phyloP scores from a whole-genome alignment of 2,797 vertebrate genomes.

The Sebastes taczanowskii region DNA sequence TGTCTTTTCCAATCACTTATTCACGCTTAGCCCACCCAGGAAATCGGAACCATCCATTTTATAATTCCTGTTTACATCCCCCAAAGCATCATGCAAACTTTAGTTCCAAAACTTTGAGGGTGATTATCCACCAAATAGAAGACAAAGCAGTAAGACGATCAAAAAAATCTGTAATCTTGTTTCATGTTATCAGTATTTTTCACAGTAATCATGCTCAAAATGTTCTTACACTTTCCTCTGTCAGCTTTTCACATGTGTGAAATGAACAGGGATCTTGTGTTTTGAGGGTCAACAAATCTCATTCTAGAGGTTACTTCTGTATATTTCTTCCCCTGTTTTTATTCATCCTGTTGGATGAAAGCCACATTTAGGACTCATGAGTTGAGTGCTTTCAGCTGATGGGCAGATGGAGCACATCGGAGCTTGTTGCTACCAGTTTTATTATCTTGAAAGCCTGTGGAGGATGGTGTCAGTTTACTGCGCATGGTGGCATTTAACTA shows the following conservation, averaged over 20 bases:
- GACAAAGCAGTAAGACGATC: not conserved
- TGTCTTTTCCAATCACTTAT: too few relatives aligned
- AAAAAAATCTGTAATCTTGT: not conserved
- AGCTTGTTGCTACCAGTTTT: conserved; percentile 32
- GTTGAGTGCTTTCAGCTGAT: conserved; percentile 28
- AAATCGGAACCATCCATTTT: not conserved
- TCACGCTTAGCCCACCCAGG: too few relatives aligned
- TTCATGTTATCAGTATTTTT: not conserved
- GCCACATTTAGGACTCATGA: conserved; percentile 9
- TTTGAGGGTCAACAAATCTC: not conserved
- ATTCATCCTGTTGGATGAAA: not conserved
- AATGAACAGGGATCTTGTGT: not conserved
- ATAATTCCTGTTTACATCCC: not conserved
- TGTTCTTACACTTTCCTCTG: not conserved
- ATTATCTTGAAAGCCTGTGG: conserved; percentile 25
- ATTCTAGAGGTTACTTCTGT: not conserved
- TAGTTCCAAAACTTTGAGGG: not conserved
- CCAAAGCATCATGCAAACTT: not conserved
- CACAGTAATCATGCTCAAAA: not conserved
- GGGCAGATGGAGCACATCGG: conserved; percentile 12
- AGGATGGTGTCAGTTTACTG: conserved; percentile 27
- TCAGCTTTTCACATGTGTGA: not conserved
- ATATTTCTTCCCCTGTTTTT: not conserved
- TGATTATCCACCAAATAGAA: not conserved
- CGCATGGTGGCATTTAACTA: conserved; percentile 21